Base-by-base conservation (phyloP, 2,113 vertebrate species). In the Scartelaos histophorus region DNA sequence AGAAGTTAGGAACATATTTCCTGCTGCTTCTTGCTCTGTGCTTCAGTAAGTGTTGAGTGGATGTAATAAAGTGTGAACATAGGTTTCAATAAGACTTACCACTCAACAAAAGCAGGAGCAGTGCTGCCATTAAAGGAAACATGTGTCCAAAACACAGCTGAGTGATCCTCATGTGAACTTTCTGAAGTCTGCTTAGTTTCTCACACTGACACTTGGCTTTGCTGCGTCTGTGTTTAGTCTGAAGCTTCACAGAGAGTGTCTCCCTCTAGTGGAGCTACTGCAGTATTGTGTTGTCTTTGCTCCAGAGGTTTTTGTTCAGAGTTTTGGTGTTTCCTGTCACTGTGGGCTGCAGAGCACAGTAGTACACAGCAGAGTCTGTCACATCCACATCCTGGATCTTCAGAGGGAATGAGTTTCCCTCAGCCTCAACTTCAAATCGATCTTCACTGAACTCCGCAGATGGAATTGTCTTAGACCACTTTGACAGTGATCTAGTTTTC, bases 221-320 rank as follows among this genome's bases (percentile, higher is more conserved):
- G 58, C 58, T 61, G 58, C 58, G 58, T 61, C 58, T 61, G 58
- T 24, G 58, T 61, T 61, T n/a, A n/a, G n/a, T n/a, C n/a, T n/a
- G n/a, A n/a, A n/a, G n/a, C n/a, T n/a, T 61, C 29, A 29, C 58
- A 61, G 35, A n/a, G 38, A 21, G 21, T 53, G 49, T 53, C 49
- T 45, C 66, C 46, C 46, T 57, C 54, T 68, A 57, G 64, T 67
- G 74, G 74, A 76, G 5, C 17, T 35, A 57, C 47, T 76, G 49
- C 13, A 70, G 74, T 53, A 54, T 60, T 76, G 29, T 29, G 29
- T 29, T 29, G 61, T 77, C 68, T 76, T 66, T 73, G 70, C 66
- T 73, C 65, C 66, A 69, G n/a, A 78, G 66, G 76, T 78, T 79
- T 76, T 76, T 76, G 76, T 79, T 49, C 65, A 73, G 65, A 71